These are phyloP conservation scores for Lynx canadensis DNA, from an alignment of 2,113 vertebrate genomes.

Conservation along the genomic window DNA sequence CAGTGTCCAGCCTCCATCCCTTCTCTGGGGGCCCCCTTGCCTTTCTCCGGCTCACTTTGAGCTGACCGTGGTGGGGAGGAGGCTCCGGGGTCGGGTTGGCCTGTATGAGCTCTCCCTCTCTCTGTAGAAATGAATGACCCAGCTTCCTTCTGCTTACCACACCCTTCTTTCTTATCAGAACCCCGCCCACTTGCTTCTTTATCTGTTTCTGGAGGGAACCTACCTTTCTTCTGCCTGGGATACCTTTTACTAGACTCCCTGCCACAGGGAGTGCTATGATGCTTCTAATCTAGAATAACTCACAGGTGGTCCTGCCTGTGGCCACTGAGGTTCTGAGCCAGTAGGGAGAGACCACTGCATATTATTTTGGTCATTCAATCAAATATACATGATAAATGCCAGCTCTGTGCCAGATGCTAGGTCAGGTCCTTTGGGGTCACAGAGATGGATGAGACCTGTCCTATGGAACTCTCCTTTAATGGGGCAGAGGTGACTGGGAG, in stretches of 20 bases:
- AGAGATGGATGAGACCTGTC: not conserved
- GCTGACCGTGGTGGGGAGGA: accelerated
- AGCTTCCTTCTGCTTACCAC: not conserved
- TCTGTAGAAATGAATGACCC: not conserved
- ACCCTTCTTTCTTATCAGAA: not conserved
- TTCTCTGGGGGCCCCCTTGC: not conserved
- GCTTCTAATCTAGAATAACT: not conserved
- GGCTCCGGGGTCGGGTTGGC: not conserved
- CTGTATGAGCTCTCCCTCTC: not conserved
- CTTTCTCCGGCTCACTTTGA: not conserved
- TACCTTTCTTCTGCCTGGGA: not conserved
- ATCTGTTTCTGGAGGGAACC: not conserved
- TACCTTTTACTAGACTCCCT: not conserved
- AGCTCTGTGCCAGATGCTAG: not conserved
- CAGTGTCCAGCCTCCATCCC: not conserved
- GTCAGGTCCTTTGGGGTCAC: not conserved
- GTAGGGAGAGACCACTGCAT: not conserved
- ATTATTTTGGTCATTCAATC: conserved; percentile 12
- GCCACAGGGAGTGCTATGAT: not conserved
- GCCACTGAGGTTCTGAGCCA: not conserved
- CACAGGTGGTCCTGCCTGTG: not conserved
- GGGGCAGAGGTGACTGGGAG: not conserved
- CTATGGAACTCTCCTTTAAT: not conserved
- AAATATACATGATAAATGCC: not conserved
- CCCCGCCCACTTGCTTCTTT: not conserved